Conservation (phyloP, 2,888 invertebrate species). For the Tetheella fluctuosa region DNA sequence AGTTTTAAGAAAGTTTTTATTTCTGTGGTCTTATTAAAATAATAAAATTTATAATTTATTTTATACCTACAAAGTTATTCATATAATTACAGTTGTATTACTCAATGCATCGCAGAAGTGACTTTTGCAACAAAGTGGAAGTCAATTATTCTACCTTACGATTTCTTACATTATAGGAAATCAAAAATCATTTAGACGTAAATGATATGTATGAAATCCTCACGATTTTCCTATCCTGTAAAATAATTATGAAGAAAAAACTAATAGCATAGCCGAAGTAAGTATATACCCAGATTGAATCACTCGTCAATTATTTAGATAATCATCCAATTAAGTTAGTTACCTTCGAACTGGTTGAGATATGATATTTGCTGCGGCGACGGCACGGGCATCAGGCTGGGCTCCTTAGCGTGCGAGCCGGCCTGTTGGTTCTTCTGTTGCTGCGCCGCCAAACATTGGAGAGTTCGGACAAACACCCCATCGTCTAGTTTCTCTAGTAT, state of each 20-base stretch:
- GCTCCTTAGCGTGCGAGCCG: constrained; percentile 87
- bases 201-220: background rate
- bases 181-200: background rate
- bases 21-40: background rate
- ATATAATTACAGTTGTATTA: background rate
- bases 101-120: background rate
- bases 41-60: too few relatives aligned
- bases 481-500: constrained; percentile 82
- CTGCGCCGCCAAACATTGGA: constrained; percentile 82
- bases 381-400: constrained; percentile 97
- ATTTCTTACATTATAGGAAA: constrained; percentile 3
- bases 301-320: constrained; percentile 44
- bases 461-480: constrained; percentile 82
- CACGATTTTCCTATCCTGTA: constrained; percentile 8
- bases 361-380: constrained; percentile 98
- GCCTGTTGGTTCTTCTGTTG: constrained; percentile 79
- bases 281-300: constrained; percentile 40
- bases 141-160: background rate
- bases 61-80: background rate
- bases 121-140: constrained; percentile 2
- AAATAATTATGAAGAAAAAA: constrained; percentile 15
- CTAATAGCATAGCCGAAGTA: constrained; percentile 16
- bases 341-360: constrained; percentile 96
- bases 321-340: constrained; percentile 55
- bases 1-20: background rate